Conservation (phyloP, 2,113 vertebrate genomes). For the Pelmatolapia mariae region DNA sequence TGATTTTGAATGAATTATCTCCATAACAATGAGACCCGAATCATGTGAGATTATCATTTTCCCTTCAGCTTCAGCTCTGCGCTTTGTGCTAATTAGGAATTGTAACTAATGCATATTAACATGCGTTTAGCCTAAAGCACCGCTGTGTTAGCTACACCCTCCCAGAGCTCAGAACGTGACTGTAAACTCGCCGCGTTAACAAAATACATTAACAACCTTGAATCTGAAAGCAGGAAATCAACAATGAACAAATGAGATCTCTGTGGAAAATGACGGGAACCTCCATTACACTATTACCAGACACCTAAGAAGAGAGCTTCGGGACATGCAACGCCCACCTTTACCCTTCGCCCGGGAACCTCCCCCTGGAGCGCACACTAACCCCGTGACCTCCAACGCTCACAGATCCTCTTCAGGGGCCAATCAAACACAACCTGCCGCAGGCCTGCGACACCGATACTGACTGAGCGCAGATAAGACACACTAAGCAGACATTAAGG, state of each 20-base stretch:
- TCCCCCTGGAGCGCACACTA: slow-evolving; percentile 12
- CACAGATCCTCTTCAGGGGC: slow-evolving; percentile 38
- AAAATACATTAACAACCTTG: background rate
- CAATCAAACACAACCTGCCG: slow-evolving; percentile 23
- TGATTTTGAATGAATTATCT: background rate
- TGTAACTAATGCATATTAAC: background rate
- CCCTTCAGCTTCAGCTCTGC: background rate
- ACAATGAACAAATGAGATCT: background rate
- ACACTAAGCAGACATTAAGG: slow-evolving; percentile 15
- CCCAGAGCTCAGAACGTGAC: background rate
- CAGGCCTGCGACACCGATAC: slow-evolving; percentile 15
- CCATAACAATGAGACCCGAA: background rate
- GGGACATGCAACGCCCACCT: background rate
- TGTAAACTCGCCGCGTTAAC: background rate
- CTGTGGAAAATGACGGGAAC: slow-evolving; percentile 13
- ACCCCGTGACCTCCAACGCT: slow-evolving; percentile 47
- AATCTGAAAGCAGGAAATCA: background rate
- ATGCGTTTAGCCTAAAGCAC: background rate
- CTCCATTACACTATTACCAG: background rate
- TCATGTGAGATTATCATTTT: background rate
- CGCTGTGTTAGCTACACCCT: background rate
- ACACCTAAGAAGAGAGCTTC: slow-evolving; percentile 16
- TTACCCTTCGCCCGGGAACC: slow-evolving; percentile 15
- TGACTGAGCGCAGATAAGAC: slow-evolving; percentile 11
- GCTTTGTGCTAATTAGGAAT: background rate